These are phyloP conservation scores for Capromys pilorides DNA, from an alignment of 2,797 vertebrate species.

Conservation along the genomic window DNA sequence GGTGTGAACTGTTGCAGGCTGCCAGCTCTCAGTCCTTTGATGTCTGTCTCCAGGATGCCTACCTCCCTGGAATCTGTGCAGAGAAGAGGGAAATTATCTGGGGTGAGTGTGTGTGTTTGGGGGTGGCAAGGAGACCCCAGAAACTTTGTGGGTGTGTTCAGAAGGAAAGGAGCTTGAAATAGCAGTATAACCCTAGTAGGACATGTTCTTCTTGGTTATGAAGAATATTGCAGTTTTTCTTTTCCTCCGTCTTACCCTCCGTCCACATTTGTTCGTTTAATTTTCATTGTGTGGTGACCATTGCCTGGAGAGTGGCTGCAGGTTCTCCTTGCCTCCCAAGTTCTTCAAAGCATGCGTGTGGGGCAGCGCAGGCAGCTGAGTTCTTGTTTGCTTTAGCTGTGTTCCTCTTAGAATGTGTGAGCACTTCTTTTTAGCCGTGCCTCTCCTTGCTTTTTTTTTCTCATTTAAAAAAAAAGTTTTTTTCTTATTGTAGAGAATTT, in stretches of 20 bases:
- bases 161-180: conserved; percentile 53
- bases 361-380: background rate
- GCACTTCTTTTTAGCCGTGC: background rate
- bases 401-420: background rate
- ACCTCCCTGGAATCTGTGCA: conserved; percentile 76
- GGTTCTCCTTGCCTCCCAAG: background rate
- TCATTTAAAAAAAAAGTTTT: background rate
- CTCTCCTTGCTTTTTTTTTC: background rate
- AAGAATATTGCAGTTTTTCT: background rate
- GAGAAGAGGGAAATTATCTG: conserved; percentile 63
- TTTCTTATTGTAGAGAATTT: conserved; percentile 34
- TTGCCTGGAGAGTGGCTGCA: background rate
- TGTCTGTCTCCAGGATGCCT: conserved; percentile 79
- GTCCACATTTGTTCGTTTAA: background rate
- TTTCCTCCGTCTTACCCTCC: background rate
- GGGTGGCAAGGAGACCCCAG: background rate
- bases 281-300: background rate
- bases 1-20: conserved; percentile 74
- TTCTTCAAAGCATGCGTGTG: background rate
- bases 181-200: background rate
- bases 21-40: conserved; percentile 72
- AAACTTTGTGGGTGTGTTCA: background rate
- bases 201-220: background rate
- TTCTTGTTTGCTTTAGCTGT: background rate
- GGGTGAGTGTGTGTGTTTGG: background rate